A percentile compares a stretch with the other conserved stretches of the same genome.
phyloP scores from a whole-genome alignment of 1,140 invertebrate species.

The Trigoniulus corallinus region DNA sequence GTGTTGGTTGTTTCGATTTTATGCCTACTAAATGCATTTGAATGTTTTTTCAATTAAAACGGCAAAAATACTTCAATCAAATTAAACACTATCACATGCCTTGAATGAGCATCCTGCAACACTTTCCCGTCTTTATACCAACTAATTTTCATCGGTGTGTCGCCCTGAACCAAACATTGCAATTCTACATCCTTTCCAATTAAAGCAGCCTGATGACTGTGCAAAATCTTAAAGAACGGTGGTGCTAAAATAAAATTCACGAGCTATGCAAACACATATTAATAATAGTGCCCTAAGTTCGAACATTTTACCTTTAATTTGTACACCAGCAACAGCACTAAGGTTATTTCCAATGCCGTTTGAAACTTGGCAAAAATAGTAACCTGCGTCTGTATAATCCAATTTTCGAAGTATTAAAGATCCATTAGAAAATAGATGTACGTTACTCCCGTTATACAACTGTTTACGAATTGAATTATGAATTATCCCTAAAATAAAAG shows the following conservation, averaged over 20 bases:
- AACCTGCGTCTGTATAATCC: slow-evolving; percentile 79
- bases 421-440: slow-evolving; percentile 79
- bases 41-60: not conserved
- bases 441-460: slow-evolving; percentile 38
- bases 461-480: slow-evolving; percentile 12
- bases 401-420: slow-evolving; percentile 74
- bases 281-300: no score
- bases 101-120: no score
- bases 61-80: not conserved
- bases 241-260: no score
- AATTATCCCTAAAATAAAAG: slow-evolving; percentile 13
- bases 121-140: no score
- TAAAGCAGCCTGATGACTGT: not conserved
- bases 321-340: slow-evolving; percentile 79
- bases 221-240: not conserved
- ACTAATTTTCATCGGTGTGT: not conserved
- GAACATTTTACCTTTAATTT: slow-evolving; percentile 80
- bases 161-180: not conserved
- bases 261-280: no score
- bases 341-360: slow-evolving; percentile 44
- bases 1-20: not conserved
- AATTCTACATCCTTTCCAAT: not conserved
- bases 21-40: not conserved
- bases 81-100: no score
- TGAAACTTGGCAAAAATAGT: slow-evolving; percentile 48